Evolutionary conservation across 2,888 invertebrate species (phyloP), one percentile per base, ranked within the genome.

Genomic region (Leucophenga maculata): DNA sequence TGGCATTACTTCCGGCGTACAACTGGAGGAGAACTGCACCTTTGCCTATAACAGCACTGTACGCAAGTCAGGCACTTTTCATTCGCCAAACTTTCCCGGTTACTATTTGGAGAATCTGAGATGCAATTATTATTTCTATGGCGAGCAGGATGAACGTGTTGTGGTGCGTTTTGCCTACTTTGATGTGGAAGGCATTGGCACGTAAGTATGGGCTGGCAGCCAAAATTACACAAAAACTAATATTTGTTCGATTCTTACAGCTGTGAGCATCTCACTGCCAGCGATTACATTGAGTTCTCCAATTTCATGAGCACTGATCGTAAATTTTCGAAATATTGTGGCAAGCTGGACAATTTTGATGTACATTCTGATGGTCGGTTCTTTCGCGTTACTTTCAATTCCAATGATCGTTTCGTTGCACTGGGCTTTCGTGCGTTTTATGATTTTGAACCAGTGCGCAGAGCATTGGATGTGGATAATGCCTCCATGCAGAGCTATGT

Each of bases 221-320:
- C 69, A 67, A 72, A 65, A 26, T 75, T 4, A 26, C 26, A 75
- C 78, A 9, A 46, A 14, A 3, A 52, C 6, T 50, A 1, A 48
- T 6, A 46, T 16, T 44, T 32, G 65, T 9, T 20, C 14, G 22
- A 22, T 14, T 22, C 22, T 31, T 65, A 69, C 50, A 98, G 98
- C 76, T 99, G 98, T 87, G 95, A 95, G 83, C 94, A 95, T 70
- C 92, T 93, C 60, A 95, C 97, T 1, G 95, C 96, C 55, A 98
- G 97, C 85, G 99, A 99, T 89, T 98, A 94, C 89, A 95, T 99
- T 67, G 96, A 98, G 88, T 97, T 99, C 89, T 97, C 97, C 60
- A 99, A 98, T 90, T 97, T 94, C 87, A 93, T 95, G 91, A 93
- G 95, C 74, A 92, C 94, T 78, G 98, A 99, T 89, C 92, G 95